Conservation (phyloP, 2,113 vertebrate genomes). For the Brevimyrus niger region DNA sequence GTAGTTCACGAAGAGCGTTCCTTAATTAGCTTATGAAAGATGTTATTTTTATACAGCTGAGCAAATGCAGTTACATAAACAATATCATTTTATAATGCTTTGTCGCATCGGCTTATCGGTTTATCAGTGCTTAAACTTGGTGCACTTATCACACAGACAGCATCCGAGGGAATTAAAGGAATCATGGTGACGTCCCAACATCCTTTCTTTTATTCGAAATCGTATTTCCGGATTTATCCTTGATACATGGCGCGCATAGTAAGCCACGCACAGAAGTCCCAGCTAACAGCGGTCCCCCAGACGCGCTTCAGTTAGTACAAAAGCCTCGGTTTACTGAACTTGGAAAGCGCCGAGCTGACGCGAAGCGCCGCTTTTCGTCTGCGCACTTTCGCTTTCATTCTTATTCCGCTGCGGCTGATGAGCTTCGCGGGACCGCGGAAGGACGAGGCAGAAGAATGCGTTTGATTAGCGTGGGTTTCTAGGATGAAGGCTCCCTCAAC, state of each 20-base stretch:
- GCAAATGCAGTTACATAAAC: neutral
- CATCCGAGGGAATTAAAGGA: neutral
- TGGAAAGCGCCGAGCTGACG: neutral
- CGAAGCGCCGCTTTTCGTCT: neutral
- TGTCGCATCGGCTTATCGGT: neutral
- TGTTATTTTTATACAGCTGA: neutral
- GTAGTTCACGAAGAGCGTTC: neutral
- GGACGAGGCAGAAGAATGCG: conserved; percentile 53
- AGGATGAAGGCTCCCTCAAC: conserved; percentile 27
- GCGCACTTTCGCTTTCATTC: neutral
- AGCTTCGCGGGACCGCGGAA: neutral
- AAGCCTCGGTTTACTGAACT: neutral
- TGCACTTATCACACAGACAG: neutral
- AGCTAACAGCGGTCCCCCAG: neutral
- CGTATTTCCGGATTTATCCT: neutral
- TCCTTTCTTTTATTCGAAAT: neutral
- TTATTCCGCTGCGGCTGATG: conserved; percentile 1
- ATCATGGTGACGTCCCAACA: neutral
- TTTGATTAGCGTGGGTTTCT: conserved; percentile 64
- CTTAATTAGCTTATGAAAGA: neutral
- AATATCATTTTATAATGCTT: neutral
- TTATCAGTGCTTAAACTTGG: neutral
- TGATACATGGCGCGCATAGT: neutral
- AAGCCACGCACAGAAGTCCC: neutral
- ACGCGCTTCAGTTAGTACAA: neutral